These are phyloP conservation scores for Eurystomus glaucurus DNA, from an alignment of 2,797 vertebrate genomes.

Conservation along the genomic window DNA sequence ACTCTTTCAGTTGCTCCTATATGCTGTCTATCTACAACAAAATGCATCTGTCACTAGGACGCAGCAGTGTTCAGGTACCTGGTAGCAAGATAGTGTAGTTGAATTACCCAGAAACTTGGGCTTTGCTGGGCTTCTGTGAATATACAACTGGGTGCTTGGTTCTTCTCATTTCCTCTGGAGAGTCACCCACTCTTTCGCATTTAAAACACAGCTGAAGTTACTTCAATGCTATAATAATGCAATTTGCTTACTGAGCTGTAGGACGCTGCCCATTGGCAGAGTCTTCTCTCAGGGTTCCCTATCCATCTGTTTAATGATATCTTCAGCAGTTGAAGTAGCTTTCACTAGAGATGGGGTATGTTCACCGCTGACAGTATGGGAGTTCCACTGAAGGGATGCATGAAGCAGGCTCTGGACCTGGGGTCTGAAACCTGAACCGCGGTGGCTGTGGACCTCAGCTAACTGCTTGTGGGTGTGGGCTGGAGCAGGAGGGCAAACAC, in stretches of 20 bases:
- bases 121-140: neutral
- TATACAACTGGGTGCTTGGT: neutral
- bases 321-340: neutral
- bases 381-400: neutral
- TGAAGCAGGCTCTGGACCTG: neutral
- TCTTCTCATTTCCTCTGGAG: neutral
- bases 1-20: neutral
- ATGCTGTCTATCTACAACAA: neutral
- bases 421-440: neutral
- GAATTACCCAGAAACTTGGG: neutral
- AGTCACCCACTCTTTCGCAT: neutral
- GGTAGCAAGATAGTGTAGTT: neutral
- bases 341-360: neutral
- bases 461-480: accelerated
- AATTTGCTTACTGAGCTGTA: neutral
- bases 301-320: accelerated
- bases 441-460: neutral
- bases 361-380: accelerated
- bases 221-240: neutral
- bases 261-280: accelerated
- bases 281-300: neutral
- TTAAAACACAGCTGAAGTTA: neutral
- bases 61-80: neutral
- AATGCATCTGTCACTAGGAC: neutral
- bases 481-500: neutral